Conservation (phyloP, 2,113 vertebrate species). For the Mastomys natalensis region DNA sequence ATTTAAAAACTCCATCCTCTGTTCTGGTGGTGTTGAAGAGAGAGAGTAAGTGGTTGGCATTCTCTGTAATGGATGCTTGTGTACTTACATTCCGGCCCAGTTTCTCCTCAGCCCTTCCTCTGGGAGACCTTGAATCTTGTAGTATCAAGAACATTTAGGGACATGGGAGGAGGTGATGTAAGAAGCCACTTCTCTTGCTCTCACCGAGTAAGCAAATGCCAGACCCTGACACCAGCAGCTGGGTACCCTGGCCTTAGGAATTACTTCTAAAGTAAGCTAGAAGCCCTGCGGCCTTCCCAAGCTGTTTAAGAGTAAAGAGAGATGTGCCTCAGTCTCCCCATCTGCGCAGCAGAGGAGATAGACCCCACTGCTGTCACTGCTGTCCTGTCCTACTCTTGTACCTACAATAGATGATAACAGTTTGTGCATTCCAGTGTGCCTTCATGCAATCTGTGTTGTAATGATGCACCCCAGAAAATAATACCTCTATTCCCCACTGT, state of each 20-base stretch:
- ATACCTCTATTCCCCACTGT: not conserved
- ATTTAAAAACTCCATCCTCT: conserved; percentile 68
- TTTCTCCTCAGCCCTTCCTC: conserved; percentile 66
- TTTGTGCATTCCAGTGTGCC: not conserved
- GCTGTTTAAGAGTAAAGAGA: not conserved
- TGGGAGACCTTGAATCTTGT: conserved; percentile 11
- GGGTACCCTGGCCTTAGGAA: not conserved
- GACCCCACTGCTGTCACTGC: not conserved
- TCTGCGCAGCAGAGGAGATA: fast-evolving
- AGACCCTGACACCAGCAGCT: not conserved
- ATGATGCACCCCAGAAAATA: not conserved
- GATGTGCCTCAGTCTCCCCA: not conserved
- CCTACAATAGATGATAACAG: not conserved
- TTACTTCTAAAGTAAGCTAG: fast-evolving
- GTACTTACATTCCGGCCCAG: conserved; percentile 62
- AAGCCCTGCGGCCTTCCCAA: not conserved
- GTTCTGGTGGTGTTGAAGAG: conserved; percentile 67
- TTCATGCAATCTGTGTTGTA: not conserved
- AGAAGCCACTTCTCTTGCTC: not conserved
- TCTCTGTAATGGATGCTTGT: conserved; percentile 56
- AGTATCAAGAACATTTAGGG: conserved; percentile 14
- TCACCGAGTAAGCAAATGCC: not conserved
- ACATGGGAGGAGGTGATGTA: not conserved
- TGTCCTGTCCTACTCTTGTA: not conserved
- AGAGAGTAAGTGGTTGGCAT: conserved; percentile 65